A percentile compares a stretch with the other conserved stretches of the same genome.
phyloP scores from a whole-genome alignment of 2,888 invertebrate species.

The Troides helena region DNA sequence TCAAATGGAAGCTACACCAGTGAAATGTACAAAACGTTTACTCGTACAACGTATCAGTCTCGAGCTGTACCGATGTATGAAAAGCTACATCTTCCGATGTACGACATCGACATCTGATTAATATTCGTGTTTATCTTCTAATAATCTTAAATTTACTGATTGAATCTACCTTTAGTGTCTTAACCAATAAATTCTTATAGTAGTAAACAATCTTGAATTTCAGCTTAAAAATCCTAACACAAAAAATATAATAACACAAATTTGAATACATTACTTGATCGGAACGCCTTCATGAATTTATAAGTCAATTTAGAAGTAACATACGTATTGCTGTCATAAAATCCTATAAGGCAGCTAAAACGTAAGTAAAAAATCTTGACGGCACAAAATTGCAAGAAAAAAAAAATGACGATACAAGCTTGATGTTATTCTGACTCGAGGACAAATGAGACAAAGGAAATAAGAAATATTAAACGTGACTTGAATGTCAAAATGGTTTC shows the following conservation, averaged over 20 bases:
- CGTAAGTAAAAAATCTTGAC: conserved; percentile 37
- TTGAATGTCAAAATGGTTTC: conserved; percentile 64
- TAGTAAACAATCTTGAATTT: too few species aligned
- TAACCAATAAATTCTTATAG: not conserved
- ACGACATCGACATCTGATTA: conserved; percentile 4
- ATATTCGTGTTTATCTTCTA: not conserved
- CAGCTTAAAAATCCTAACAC: not conserved
- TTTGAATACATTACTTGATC: not conserved
- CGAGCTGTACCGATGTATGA: conserved; percentile 11
- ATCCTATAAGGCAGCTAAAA: conserved; percentile 22
- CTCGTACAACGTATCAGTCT: conserved; percentile 58
- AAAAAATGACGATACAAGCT: conserved; percentile 56
- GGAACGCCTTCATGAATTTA: not conserved
- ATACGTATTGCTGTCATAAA: conserved; percentile 21
- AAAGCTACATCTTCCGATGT: not conserved
- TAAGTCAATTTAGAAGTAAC: not conserved
- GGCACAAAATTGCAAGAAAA: conserved; percentile 48
- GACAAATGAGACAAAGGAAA: conserved; percentile 77
- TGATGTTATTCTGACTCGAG: conserved; percentile 68
- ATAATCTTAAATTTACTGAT: not conserved
- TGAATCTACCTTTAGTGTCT: not conserved
- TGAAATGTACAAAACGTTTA: conserved; percentile 75
- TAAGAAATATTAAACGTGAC: conserved; percentile 79
- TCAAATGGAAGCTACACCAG: conserved; percentile 75
- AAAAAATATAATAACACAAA: not conserved